Evolutionary conservation across 2,888 invertebrate species (phyloP).

Genomic region (Scaptomyza reducta): DNA sequence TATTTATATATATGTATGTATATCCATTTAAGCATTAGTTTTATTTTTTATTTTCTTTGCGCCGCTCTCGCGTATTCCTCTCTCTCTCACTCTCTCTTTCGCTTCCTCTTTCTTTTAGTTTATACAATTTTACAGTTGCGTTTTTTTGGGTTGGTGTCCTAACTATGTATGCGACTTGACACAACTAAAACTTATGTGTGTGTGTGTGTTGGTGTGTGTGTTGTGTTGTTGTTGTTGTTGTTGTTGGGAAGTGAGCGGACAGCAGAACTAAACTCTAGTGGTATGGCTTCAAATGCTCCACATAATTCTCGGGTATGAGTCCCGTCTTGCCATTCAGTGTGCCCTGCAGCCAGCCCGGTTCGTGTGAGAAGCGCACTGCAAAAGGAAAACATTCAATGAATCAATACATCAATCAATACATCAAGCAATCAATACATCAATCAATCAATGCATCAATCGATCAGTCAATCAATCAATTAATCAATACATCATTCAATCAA

Average conservation of each 20-base stretch:
- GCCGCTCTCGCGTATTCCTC: constrained; percentile 20
- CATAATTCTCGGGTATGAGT: constrained; percentile 98
- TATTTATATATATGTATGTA: constrained; percentile 17
- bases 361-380: constrained; percentile 93
- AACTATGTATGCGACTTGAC: constrained; percentile 18
- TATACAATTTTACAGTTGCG: constrained; percentile 58
- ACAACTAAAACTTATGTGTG: not conserved
- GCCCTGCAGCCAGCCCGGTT: constrained; percentile 99
- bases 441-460: no score
- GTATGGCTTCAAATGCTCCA: constrained; percentile 87
- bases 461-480: no score
- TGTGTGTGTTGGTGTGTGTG: not conserved
- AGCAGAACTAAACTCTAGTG: constrained; percentile 48
- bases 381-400: not conserved
- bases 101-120: constrained; percentile 5
- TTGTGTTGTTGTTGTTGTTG: not conserved
- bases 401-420: not conserved
- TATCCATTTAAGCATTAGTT: constrained; percentile 34
- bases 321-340: constrained; percentile 95
- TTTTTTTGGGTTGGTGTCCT: constrained; percentile 27
- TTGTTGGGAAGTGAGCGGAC: not conserved
- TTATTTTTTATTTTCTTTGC: constrained; percentile 29
- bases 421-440: not conserved
- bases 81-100: not conserved
- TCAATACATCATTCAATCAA: not conserved